Percentiles rank a stretch among this genome's conserved stretches.
Conservation (phyloP, 2,888 invertebrate genomes). For the Ormyrus rosae region DNA sequence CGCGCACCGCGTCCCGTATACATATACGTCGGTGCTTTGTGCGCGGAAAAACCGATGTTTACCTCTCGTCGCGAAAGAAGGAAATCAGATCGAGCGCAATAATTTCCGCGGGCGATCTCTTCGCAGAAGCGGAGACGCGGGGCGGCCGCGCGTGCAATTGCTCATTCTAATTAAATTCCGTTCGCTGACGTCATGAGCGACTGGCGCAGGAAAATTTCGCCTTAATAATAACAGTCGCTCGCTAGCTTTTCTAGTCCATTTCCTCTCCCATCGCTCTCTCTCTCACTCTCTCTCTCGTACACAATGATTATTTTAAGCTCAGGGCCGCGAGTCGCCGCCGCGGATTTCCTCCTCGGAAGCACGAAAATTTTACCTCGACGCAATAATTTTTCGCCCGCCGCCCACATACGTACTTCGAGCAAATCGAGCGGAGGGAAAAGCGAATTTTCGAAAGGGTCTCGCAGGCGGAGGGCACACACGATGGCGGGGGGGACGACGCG, state of each 20-base stretch:
- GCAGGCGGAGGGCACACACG: slow-evolving; percentile 16
- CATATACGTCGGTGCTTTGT: neutral
- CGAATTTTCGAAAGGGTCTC: slow-evolving; percentile 36
- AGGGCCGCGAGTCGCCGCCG: too few relatives aligned
- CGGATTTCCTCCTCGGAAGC: slow-evolving; percentile 13
- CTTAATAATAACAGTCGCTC: slow-evolving; percentile 14
- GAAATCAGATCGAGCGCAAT: neutral
- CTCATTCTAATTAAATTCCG: too few relatives aligned
- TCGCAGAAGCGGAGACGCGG: too few relatives aligned
- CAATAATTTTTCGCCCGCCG: too few relatives aligned
- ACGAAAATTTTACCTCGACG: too few relatives aligned
- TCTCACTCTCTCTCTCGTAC: slow-evolving; percentile 1
- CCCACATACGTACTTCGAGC: neutral
- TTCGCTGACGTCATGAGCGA: too few relatives aligned
- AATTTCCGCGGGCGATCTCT: too few relatives aligned
- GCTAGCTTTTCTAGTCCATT: slow-evolving; percentile 12
- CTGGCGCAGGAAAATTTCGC: neutral
- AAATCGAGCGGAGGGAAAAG: neutral
- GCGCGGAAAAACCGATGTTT: neutral
- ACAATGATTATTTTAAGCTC: slow-evolving; percentile 46
- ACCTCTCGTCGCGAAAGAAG: neutral
- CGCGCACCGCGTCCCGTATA: neutral
- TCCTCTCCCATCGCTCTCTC: neutral
- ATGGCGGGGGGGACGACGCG: slow-evolving; percentile 21
- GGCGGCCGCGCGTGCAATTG: too few relatives aligned